These are phyloP conservation scores for Meloidogyne hapla DNA, from an alignment of 1,140 invertebrate genomes.

Conservation along the genomic window DNA sequence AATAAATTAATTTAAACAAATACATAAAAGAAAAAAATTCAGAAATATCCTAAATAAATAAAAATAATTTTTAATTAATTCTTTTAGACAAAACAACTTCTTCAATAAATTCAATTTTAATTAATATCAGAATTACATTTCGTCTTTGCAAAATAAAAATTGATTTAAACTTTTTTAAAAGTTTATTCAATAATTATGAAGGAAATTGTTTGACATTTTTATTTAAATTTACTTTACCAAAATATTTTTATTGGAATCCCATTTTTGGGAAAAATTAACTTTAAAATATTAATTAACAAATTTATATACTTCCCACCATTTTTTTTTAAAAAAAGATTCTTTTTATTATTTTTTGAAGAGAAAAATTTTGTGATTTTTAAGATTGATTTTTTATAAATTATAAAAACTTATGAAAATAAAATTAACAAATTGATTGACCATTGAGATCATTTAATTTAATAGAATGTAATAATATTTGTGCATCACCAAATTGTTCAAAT, in stretches of 20 bases:
- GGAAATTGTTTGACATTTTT: not conserved
- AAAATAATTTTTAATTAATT: no score
- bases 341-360: not conserved
- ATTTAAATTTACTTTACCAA: not conserved
- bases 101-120: no score
- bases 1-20: no score
- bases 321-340: not conserved
- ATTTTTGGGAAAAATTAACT: not conserved
- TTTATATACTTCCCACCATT: not conserved
- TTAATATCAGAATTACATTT: not conserved
- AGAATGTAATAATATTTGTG: constrained; percentile 20
- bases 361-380: no score
- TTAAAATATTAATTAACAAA: not conserved
- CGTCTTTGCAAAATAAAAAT: not conserved
- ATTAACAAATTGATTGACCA: constrained; percentile 13
- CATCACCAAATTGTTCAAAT: constrained; percentile 45
- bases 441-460: constrained; percentile 10
- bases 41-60: no score
- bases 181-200: not conserved
- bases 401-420: no score
- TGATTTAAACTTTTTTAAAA: not conserved
- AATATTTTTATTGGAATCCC: not conserved
- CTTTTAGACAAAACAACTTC: no score
- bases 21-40: no score
- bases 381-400: no score